Percentiles rank a stretch among this genome's conserved stretches.
Conservation (phyloP, 2,113 vertebrate species). For the Vidua macroura region DNA sequence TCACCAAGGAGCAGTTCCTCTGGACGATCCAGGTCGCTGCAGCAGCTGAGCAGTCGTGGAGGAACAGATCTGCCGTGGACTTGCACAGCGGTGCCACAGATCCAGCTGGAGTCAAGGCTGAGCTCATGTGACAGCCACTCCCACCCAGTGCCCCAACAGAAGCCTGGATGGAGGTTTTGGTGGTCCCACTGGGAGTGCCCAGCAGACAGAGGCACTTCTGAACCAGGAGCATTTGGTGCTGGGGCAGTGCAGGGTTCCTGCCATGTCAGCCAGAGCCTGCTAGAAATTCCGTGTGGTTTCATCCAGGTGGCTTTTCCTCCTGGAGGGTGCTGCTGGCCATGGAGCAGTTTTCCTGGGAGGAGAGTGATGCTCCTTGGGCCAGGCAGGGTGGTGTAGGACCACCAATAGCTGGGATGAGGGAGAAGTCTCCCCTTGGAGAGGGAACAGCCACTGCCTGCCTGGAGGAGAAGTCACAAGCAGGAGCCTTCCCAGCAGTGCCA, state of each 20-base stretch:
- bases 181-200: background rate
- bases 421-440: background rate
- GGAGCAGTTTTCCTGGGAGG: background rate
- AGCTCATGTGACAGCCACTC: background rate
- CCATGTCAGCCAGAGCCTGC: background rate
- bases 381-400: background rate
- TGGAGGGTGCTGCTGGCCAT: background rate
- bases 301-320: background rate
- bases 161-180: background rate
- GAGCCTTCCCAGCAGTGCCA: fast-evolving
- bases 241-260: background rate
- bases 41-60: conserved; percentile 49
- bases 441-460: background rate
- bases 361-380: fast-evolving
- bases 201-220: background rate
- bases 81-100: background rate
- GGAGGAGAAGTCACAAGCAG: background rate
- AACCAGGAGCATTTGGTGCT: background rate
- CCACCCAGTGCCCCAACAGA: background rate
- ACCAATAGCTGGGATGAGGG: background rate
- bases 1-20: conserved; percentile 63
- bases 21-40: background rate
- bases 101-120: background rate
- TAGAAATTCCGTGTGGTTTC: background rate
- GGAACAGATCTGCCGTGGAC: background rate